phyloP scores from a whole-genome alignment of 1,140 invertebrate species.

The Papilio helenus region DNA sequence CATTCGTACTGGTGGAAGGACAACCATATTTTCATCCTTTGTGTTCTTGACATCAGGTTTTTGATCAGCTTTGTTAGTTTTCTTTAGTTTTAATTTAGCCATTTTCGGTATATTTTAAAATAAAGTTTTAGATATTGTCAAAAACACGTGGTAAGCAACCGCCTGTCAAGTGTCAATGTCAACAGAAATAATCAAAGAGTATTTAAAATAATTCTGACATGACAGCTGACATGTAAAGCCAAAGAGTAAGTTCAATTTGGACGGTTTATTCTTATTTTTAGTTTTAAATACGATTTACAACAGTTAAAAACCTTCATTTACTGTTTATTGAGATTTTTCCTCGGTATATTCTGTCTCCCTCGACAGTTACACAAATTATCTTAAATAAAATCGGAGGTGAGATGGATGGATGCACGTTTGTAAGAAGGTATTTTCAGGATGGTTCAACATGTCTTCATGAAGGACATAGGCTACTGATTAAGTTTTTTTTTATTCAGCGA shows the following conservation, averaged over 20 bases:
- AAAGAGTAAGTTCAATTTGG: background rate
- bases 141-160: constrained; percentile 45
- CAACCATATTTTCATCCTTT: constrained; percentile 63
- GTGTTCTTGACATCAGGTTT: constrained; percentile 47
- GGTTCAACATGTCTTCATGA: too few species aligned
- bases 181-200: background rate
- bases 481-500: too few species aligned
- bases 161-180: background rate
- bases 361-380: too few species aligned
- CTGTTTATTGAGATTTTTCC: too few species aligned
- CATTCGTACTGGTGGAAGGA: constrained; percentile 71
- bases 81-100: constrained; percentile 67
- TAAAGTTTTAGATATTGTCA: constrained; percentile 25
- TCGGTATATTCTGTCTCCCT: too few species aligned
- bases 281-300: too few species aligned
- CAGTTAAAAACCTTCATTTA: too few species aligned
- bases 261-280: background rate
- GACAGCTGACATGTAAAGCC: background rate
- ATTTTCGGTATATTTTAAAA: constrained; percentile 49
- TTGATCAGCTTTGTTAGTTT: constrained; percentile 51
- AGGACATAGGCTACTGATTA: too few species aligned
- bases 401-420: too few species aligned
- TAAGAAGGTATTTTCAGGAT: too few species aligned
- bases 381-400: too few species aligned
- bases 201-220: background rate